Evolutionary conservation across 2,888 invertebrate genomes (phyloP).

Genomic region (Pilophorus perplexus): DNA sequence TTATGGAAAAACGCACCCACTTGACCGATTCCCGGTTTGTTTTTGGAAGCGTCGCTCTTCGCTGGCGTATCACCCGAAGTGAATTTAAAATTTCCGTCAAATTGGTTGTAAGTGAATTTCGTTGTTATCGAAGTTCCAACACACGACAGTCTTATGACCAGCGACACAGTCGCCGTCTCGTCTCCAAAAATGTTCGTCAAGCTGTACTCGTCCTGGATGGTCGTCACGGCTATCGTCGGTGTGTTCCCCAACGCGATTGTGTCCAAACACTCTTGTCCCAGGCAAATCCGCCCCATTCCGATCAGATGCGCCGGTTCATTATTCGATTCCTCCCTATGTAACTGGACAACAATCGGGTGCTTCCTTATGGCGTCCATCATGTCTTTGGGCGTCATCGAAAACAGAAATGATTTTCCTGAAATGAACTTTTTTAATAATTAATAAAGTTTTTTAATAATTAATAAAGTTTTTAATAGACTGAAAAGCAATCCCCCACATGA

Average conservation of each 20-base stretch:
- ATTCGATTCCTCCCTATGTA: conserved; percentile 9
- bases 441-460: not conserved
- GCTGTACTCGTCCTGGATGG: too few species aligned
- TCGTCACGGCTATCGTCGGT: too few species aligned
- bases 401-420: conserved; percentile 44
- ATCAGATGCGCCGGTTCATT: conserved; percentile 32
- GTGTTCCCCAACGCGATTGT: conserved; percentile 35
- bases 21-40: too few species aligned
- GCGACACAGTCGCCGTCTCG: not conserved
- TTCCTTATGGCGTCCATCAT: conserved; percentile 34
- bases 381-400: conserved; percentile 40
- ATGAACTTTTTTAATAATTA: not conserved
- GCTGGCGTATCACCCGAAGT: too few species aligned
- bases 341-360: conserved; percentile 33
- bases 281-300: conserved; percentile 27
- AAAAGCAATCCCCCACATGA: too few species aligned
- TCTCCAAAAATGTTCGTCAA: too few species aligned
- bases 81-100: too few species aligned
- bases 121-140: conserved; percentile 23
- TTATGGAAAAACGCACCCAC: too few species aligned
- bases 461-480: too few species aligned
- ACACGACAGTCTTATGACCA: conserved; percentile 19
- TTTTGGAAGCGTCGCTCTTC: too few species aligned
- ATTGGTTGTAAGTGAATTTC: too few species aligned
- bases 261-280: conserved; percentile 40